These are phyloP conservation scores for Himalopsyche kuldschensis DNA, from an alignment of 2,888 invertebrate genomes.

Conservation along the genomic window DNA sequence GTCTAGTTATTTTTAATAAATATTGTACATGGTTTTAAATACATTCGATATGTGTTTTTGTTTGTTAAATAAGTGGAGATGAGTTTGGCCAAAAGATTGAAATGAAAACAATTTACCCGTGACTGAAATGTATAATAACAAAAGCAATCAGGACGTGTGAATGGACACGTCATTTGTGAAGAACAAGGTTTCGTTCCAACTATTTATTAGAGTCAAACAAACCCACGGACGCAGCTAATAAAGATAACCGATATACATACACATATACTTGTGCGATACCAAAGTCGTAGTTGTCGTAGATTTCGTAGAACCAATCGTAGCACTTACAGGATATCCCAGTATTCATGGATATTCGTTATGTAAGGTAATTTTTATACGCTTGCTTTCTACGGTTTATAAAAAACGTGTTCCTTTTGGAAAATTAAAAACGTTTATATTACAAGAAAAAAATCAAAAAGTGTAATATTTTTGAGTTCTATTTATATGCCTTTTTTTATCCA, in stretches of 20 bases:
- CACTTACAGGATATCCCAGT: background rate
- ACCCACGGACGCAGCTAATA: background rate
- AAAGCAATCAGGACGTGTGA: background rate
- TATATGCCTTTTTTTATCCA: too few species aligned
- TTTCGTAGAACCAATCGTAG: background rate
- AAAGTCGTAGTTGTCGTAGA: background rate
- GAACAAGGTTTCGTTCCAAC: background rate
- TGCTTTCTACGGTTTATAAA: background rate
- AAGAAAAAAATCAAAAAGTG: too few species aligned
- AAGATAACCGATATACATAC: background rate
- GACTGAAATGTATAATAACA: background rate
- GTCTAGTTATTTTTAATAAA: too few species aligned
- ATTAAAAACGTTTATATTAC: too few species aligned
- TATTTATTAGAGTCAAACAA: conserved; percentile 1
- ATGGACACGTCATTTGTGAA: background rate
- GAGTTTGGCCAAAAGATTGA: background rate
- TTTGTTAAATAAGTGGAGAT: background rate
- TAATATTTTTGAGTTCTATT: too few species aligned
- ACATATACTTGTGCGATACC: background rate
- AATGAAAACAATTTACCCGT: background rate
- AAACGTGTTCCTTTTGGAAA: too few species aligned
- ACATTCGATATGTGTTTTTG: background rate
- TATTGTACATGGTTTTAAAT: too few species aligned
- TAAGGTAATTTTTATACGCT: background rate
- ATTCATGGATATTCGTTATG: background rate